phyloP scores from a whole-genome alignment of 92 coral and sea anemone genomes.

The Epizoanthus scotinus region DNA sequence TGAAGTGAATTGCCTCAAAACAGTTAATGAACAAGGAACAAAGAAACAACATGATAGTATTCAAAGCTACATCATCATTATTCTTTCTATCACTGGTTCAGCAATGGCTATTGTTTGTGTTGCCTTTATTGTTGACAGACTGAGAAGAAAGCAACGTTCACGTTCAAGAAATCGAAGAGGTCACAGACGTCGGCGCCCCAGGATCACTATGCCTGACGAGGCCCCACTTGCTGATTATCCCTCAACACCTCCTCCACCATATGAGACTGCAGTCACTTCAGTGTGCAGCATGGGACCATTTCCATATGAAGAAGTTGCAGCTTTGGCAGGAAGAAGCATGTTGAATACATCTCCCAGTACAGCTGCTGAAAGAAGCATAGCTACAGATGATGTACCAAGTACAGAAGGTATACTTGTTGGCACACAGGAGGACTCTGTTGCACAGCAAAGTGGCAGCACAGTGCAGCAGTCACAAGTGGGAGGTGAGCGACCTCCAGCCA shows the following conservation, averaged over 20 bases:
- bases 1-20: constrained; percentile 58
- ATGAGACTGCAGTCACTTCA: constrained; percentile 60
- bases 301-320: not conserved
- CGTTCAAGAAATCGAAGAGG: constrained; percentile 70
- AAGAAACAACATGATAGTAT: constrained; percentile 45
- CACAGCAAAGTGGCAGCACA: not conserved
- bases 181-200: constrained; percentile 61
- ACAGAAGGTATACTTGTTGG: not conserved
- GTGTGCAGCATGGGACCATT: constrained; percentile 35
- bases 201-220: constrained; percentile 53
- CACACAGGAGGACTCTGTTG: not conserved
- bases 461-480: not conserved
- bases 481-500: not conserved
- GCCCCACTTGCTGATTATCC: constrained; percentile 65
- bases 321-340: constrained; percentile 1
- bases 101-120: constrained; percentile 71
- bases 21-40: not conserved
- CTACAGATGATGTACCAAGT: constrained; percentile 20
- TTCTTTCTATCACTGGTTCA: constrained; percentile 79
- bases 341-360: not conserved
- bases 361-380: not conserved
- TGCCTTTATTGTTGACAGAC: constrained; percentile 69
- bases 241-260: constrained; percentile 84
- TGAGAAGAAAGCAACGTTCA: constrained; percentile 64
- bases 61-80: constrained; percentile 71